phyloP scores from a whole-genome alignment of 2,888 invertebrate species.

The Phasia obesa region DNA sequence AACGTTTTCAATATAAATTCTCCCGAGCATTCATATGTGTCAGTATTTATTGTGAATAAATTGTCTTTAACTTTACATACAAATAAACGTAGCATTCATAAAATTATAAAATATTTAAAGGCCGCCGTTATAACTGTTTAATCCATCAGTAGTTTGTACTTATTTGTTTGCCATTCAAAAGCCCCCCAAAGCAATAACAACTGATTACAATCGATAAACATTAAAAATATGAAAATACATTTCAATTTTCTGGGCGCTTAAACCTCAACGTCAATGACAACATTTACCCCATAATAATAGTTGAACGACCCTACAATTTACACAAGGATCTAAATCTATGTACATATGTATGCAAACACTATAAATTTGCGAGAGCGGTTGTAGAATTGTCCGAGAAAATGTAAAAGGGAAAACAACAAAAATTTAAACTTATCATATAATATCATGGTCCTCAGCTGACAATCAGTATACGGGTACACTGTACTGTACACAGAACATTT shows the following conservation, averaged over 20 bases:
- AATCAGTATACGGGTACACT: too few species aligned
- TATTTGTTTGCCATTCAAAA: background rate
- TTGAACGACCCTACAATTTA: conserved; percentile 74
- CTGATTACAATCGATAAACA: conserved; percentile 54
- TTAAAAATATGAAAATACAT: conserved; percentile 8
- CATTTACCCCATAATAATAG: conserved; percentile 61
- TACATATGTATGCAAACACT: background rate
- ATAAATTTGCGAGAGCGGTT: background rate
- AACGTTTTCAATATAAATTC: too few species aligned
- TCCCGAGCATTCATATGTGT: too few species aligned
- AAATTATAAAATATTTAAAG: conserved; percentile 54
- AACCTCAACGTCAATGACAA: conserved; percentile 43
- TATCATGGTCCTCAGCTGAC: too few species aligned
- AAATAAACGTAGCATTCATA: conserved; percentile 14
- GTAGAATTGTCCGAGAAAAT: background rate
- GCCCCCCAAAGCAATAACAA: background rate
- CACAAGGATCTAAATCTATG: background rate
- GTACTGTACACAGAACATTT: too few species aligned
- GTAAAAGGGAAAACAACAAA: too few species aligned
- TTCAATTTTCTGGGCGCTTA: conserved; percentile 11
- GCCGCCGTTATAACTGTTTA: conserved; percentile 7
- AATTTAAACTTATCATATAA: too few species aligned
- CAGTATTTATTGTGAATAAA: background rate
- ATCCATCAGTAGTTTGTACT: background rate
- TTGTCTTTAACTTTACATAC: background rate